These are phyloP conservation scores for Lampris megalopsis DNA, from an alignment of 2,113 vertebrate genomes.

Conservation along the genomic window DNA sequence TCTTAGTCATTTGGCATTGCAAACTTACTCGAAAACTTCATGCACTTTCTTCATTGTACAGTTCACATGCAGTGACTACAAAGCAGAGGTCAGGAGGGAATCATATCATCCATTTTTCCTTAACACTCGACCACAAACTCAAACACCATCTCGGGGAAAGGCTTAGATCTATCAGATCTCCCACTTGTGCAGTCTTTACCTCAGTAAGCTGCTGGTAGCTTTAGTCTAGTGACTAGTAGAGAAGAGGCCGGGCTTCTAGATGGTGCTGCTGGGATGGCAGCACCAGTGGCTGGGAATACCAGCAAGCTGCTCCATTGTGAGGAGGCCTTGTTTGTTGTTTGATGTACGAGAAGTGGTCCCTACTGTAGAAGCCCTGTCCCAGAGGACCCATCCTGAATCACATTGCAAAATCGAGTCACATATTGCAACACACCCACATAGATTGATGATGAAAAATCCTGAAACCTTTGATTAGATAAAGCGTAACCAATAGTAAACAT, in stretches of 20 bases:
- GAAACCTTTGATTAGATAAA: constrained; percentile 35
- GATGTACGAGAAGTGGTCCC: constrained; percentile 70
- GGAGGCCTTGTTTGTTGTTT: constrained; percentile 68
- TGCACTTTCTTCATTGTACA: constrained; percentile 21
- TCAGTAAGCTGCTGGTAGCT: constrained; percentile 56
- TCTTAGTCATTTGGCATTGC: neutral
- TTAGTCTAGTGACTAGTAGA: constrained; percentile 51
- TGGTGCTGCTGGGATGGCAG: constrained; percentile 62
- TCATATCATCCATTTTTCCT: constrained; percentile 18
- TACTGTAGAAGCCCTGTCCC: constrained; percentile 63
- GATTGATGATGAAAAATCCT: constrained; percentile 42
- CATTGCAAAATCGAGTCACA: constrained; percentile 67
- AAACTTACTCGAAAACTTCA: constrained; percentile 22
- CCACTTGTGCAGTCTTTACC: constrained; percentile 41
- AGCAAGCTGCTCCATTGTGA: constrained; percentile 69
- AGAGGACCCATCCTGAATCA: constrained; percentile 73
- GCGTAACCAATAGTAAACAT: constrained; percentile 24
- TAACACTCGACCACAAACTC: constrained; percentile 2
- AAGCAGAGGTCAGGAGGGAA: constrained; percentile 25
- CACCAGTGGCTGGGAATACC: constrained; percentile 71
- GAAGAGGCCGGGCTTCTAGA: constrained; percentile 58
- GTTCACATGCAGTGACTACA: constrained; percentile 28
- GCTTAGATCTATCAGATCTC: constrained; percentile 32
- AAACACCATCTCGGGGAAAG: constrained; percentile 1
- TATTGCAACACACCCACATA: constrained; percentile 25